Base-by-base conservation (phyloP, 2,797 vertebrate species). In the Thalassophryne amazonica region DNA sequence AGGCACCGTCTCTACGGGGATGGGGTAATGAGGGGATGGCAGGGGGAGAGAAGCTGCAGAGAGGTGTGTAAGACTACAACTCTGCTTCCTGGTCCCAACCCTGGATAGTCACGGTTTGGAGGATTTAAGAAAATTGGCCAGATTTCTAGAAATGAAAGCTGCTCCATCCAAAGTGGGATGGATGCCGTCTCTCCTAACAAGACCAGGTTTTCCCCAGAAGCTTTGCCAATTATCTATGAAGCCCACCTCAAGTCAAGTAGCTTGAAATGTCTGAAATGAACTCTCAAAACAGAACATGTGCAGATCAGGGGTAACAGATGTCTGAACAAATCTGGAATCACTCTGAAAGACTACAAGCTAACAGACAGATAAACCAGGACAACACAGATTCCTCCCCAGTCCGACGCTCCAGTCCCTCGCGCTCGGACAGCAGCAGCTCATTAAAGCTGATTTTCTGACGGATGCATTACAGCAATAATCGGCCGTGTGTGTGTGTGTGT, bases 381-480 rank as follows among this genome's bases (percentile, higher is more conserved):
- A 40, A 45, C 55, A 32, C 23, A 31, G 47, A 57, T 52, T 69
- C 59, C 34, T 46, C 29, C 7, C 27, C 33, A 32, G 40, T 45
- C 74, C 23, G 14, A 63, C 47, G 64, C 62, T 65, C 61, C 81
- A 73, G 76, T 66, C 76, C 63, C 30, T 11, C 5, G n/a, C 55
- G 15, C 32, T 61, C 43, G 2, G 59, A 21, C 50, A 64, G 45
- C 58, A 42, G 28, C 36, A 39, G 36, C 42, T 81, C 37, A 2
- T 80, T 83, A 53, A 11, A 46, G 46, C 2, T 72, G 69, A 87
- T 83, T 80, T 80, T 80, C 54, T 62, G 63, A 49, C 17, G 27
- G 76, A 67, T 65, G 34, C 22, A 18, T 72, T 28, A 71, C 54
- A 56, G 46, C 9, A 7, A 31, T n/a, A 41, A 24, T 6, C 29